These are phyloP conservation scores for Deroptyus accipitrinus DNA, from an alignment of 2,113 vertebrate genomes.

Conservation along the genomic window DNA sequence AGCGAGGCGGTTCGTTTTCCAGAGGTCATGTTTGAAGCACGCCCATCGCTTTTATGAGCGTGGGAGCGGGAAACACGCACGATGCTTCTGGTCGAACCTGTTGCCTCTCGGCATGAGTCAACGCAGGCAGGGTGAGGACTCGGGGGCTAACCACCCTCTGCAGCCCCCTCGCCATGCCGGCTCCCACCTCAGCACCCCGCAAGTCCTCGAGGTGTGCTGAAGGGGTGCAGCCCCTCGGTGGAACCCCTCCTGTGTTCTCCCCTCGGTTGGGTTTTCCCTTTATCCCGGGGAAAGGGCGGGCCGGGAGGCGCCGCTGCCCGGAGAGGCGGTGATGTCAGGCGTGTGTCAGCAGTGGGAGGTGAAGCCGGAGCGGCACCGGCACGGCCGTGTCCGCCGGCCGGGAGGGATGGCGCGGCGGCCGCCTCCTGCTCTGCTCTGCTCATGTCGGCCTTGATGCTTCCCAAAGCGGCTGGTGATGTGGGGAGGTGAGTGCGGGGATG, in stretches of 20 bases:
- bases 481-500: conserved; percentile 48
- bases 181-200: accelerated
- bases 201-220: accelerated
- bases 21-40: conserved; percentile 52
- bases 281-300: conserved; percentile 21
- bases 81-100: conserved; percentile 73
- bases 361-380: conserved; percentile 74
- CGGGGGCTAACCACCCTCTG: not conserved
- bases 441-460: not conserved
- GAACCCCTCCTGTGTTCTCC: not conserved
- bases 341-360: conserved; percentile 74
- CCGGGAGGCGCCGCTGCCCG: conserved; percentile 33
- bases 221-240: not conserved
- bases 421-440: not conserved
- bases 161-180: accelerated
- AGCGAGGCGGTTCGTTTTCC: not conserved
- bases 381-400: not conserved
- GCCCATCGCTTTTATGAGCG: conserved; percentile 52
- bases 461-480: not conserved
- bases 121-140: not conserved
- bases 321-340: conserved; percentile 80
- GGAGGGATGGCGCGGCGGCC: not conserved
- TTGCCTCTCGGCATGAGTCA: conserved; percentile 33
- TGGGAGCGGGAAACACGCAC: conserved; percentile 51
- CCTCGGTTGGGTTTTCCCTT: not conserved